Conservation (phyloP, 2,113 vertebrate species). For the Pollachius pollachius region DNA sequence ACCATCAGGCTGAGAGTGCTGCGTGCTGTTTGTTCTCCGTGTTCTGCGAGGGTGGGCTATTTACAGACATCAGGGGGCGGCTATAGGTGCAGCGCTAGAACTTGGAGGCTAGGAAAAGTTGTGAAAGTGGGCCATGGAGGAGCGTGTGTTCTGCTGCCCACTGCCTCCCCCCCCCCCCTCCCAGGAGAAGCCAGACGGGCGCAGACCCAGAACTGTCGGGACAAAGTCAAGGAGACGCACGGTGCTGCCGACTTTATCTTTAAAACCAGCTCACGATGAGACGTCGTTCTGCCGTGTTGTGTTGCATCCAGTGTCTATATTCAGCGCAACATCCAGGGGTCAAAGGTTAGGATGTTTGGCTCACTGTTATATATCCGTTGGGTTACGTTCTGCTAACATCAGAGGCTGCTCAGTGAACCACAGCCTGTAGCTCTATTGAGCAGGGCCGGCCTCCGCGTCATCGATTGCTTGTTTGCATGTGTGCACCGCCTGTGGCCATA, state of each 20-base stretch:
- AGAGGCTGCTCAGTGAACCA: background rate
- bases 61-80: constrained; percentile 54
- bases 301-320: too few relatives aligned
- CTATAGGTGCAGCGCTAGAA: constrained; percentile 54
- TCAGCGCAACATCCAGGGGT: too few relatives aligned
- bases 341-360: too few relatives aligned
- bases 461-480: background rate
- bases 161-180: constrained; percentile 18
- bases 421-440: background rate
- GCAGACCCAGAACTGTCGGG: constrained; percentile 57
- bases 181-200: constrained; percentile 9
- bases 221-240: constrained; percentile 40
- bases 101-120: constrained; percentile 56
- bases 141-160: constrained; percentile 21
- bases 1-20: constrained; percentile 16
- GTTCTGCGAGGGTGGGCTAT: constrained; percentile 49
- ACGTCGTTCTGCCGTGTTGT: too few relatives aligned
- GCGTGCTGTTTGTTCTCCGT: constrained; percentile 25
- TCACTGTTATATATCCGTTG: too few relatives aligned
- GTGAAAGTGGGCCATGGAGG: constrained; percentile 65
- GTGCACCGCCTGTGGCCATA: background rate
- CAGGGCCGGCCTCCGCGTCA: background rate
- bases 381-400: too few relatives aligned
- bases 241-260: too few relatives aligned
- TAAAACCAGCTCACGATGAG: too few relatives aligned